These are phyloP conservation scores for Galagoides demidoff DNA, from an alignment of 2,797 vertebrate genomes.

Conservation along the genomic window DNA sequence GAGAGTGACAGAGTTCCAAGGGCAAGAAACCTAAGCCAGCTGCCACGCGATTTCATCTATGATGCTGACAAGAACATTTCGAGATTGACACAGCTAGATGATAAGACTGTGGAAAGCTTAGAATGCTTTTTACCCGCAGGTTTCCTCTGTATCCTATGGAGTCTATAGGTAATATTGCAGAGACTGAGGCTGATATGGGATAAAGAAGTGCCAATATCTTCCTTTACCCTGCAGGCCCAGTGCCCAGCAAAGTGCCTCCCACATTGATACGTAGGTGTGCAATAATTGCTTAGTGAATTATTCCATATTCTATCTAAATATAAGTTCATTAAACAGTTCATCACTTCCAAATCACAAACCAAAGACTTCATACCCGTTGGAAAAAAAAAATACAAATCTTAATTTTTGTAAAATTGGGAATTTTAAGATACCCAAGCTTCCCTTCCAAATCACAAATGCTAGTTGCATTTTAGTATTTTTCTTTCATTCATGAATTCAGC, in stretches of 20 bases:
- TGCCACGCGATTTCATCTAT: not conserved
- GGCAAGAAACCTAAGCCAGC: not conserved
- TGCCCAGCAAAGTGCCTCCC: not conserved
- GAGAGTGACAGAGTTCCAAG: not conserved
- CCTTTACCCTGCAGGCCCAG: not conserved
- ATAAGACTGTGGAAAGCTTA: not conserved
- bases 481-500: slow-evolving; percentile 65
- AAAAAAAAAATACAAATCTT: not conserved
- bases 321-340: not conserved
- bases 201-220: not conserved
- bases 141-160: not conserved
- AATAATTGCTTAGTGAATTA: not conserved
- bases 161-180: not conserved
- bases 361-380: slow-evolving; percentile 22
- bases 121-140: not conserved
- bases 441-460: slow-evolving; percentile 54
- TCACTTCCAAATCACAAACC: not conserved
- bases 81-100: not conserved
- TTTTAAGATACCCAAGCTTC: slow-evolving; percentile 31
- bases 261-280: not conserved
- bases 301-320: not conserved
- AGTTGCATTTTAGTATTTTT: slow-evolving; percentile 51
- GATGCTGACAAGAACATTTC: not conserved
- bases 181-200: not conserved
- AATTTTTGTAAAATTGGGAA: slow-evolving; percentile 28